A percentile compares a stretch with the other conserved stretches of the same genome.
Conservation (phyloP, 2,888 invertebrate genomes). For the Octonoba sinensis region DNA sequence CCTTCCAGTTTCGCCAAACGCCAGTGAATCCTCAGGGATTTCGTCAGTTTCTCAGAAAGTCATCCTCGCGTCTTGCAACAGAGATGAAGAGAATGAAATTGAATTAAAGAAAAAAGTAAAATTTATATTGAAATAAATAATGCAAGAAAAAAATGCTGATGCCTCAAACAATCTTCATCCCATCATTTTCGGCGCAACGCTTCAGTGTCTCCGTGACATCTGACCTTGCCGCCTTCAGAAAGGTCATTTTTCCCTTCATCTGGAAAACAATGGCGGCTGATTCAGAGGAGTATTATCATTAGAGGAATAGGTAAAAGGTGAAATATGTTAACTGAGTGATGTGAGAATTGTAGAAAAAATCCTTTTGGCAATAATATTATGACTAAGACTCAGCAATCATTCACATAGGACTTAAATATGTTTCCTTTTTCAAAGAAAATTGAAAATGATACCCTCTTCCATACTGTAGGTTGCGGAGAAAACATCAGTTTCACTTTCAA, state of each 20-base stretch:
- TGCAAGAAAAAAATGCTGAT: neutral
- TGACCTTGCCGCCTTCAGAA: slow-evolving; percentile 9
- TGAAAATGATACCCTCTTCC: no score
- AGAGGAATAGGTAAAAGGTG: no score
- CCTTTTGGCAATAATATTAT: no score
- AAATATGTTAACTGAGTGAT: no score
- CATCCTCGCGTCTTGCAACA: neutral
- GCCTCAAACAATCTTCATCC: slow-evolving; percentile 2
- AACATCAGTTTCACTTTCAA: no score
- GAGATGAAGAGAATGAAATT: neutral
- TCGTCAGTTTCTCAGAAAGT: neutral
- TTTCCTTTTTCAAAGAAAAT: no score
- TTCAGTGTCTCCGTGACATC: slow-evolving; percentile 11
- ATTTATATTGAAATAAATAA: slow-evolving; percentile 10
- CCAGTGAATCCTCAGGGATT: neutral
- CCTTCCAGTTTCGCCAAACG: neutral
- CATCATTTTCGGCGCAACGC: neutral
- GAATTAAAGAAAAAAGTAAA: neutral
- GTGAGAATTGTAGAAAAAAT: no score
- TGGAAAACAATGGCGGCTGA: neutral
- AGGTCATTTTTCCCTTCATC: neutral
- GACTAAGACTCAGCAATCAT: no score
- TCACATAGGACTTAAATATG: no score
- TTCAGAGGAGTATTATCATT: no score
- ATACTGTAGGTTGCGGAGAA: no score